Evolutionary conservation across 2,888 invertebrate species (phyloP), one percentile per base, ranked within the genome.

Genomic region (Mythimna pallens): DNA sequence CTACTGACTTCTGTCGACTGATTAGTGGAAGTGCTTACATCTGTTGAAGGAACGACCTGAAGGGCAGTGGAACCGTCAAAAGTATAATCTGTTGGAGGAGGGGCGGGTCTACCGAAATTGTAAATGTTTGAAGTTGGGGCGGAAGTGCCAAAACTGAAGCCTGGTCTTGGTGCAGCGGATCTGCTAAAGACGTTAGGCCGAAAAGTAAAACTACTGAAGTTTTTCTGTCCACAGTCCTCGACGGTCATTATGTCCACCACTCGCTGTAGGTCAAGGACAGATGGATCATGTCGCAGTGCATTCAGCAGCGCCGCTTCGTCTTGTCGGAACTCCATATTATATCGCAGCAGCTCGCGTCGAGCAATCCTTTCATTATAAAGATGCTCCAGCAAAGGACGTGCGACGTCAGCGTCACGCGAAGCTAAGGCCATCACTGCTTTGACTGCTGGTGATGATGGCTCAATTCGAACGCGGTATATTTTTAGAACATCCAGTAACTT

Each of bases 401-500:
- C 87, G 8, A 73, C 25, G 5, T 77, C 50, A 1, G 77, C 52
- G 52, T 93, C 84, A 25, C 81, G 77, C 3, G 76, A 71, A 6
- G 90, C 90, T 2, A 89, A 72, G 40, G 69, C 62, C 9, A 83
- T 76, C 12, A 94, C 71, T 0, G 87, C 82, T 17, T 85, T 74
- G 14, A 91, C 79, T 0, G 89, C 78, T 30, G 87, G 87, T 22
- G 87, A 88, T 30, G 85, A 86, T 1, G 85, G 76, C 3, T 89
- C 73, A 17, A 80, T 57, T 6, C 78, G 79, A 9, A 91, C 67
- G n/a, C 89, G 88, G 73, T 92, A 91, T 12, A 84, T 80, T 8
- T 84, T 63, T 4, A 93, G 76, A 3, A 88, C 82, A 63, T 92
- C 82, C 3, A 94, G 78, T n/a, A 93, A 78, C 54, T 88, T 76